Percentiles rank a stretch among this genome's conserved stretches.
phyloP scores from a whole-genome alignment of 2,888 invertebrate genomes.

The Tromatobia lineatoria region DNA sequence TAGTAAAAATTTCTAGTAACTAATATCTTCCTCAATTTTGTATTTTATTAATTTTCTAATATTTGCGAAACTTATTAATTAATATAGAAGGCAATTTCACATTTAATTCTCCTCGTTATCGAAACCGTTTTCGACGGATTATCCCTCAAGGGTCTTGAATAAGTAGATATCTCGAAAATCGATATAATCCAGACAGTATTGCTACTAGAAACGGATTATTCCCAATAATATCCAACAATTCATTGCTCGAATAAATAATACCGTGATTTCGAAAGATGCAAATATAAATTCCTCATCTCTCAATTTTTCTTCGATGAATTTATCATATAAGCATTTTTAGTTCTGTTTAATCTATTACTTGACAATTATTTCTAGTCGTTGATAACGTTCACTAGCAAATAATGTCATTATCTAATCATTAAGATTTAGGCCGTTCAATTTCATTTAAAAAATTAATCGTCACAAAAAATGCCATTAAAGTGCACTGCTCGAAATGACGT shows the following conservation, averaged over 20 bases:
- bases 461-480: neutral
- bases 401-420: too few relatives aligned
- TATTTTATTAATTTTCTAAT: too few relatives aligned
- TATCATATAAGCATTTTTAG: too few relatives aligned
- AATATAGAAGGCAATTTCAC: neutral
- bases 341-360: too few relatives aligned
- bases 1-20: too few relatives aligned
- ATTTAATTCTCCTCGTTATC: neutral
- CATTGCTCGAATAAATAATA: neutral
- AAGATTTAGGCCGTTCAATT: too few relatives aligned
- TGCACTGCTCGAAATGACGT: neutral
- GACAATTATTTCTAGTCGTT: too few relatives aligned
- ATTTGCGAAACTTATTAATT: too few relatives aligned
- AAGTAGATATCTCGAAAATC: neutral
- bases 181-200: neutral
- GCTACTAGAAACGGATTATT: neutral
- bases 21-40: too few relatives aligned
- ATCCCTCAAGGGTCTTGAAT: neutral
- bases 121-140: neutral
- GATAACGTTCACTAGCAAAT: too few relatives aligned
- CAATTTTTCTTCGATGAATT: too few relatives aligned
- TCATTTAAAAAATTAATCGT: neutral
- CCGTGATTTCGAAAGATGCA: neutral
- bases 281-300: neutral
- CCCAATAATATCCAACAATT: neutral